These are phyloP conservation scores for Leptonema lineaticorne DNA, from an alignment of 1,140 invertebrate genomes.

Conservation along the genomic window DNA sequence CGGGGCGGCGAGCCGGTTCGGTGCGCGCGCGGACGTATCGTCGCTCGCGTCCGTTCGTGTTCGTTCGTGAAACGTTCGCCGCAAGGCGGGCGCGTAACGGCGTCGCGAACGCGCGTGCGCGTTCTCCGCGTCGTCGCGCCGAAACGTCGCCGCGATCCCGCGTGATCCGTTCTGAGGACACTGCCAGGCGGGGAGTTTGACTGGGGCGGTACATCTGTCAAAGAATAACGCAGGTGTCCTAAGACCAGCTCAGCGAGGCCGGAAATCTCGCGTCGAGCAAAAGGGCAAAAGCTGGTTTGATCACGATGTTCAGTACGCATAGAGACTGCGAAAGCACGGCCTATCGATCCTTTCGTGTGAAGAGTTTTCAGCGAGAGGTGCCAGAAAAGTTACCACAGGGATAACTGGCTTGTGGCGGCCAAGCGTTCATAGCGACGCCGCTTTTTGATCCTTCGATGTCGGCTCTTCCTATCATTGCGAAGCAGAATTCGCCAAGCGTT, in stretches of 20 bases:
- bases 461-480: slow-evolving; percentile 80
- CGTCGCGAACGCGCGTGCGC: too few relatives aligned
- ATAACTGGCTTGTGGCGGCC: slow-evolving; percentile 71
- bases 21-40: too few relatives aligned
- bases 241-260: slow-evolving; percentile 81
- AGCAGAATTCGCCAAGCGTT: slow-evolving; percentile 82
- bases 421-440: slow-evolving; percentile 75
- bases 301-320: slow-evolving; percentile 62
- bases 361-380: slow-evolving; percentile 78
- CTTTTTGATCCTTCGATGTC: slow-evolving; percentile 78
- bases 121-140: too few relatives aligned
- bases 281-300: slow-evolving; percentile 79
- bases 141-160: slow-evolving; percentile 45
- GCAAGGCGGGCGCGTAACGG: too few relatives aligned
- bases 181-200: slow-evolving; percentile 77
- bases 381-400: slow-evolving; percentile 88
- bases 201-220: slow-evolving; percentile 79
- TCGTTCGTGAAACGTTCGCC: too few relatives aligned
- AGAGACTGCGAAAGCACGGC: slow-evolving; percentile 74
- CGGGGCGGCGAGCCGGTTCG: too few relatives aligned
- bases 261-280: slow-evolving; percentile 83
- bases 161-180: slow-evolving; percentile 65
- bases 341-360: slow-evolving; percentile 75
- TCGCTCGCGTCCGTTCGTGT: too few relatives aligned
- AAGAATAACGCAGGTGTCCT: slow-evolving; percentile 86